These are phyloP conservation scores for Atrina japonica DNA, from an alignment of 2,888 invertebrate species.

Conservation along the genomic window DNA sequence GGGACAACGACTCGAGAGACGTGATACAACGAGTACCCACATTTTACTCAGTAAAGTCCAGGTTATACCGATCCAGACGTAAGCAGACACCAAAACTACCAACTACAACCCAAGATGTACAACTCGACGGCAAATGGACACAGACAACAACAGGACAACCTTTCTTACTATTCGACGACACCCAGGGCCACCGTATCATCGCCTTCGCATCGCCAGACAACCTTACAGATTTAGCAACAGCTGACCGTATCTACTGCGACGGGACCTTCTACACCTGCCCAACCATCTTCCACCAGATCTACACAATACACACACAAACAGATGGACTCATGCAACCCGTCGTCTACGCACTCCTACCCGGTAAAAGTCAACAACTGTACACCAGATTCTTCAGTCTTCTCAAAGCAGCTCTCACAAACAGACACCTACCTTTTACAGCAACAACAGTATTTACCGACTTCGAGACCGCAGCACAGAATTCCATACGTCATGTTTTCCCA, in stretches of 20 bases:
- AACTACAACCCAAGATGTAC: neutral
- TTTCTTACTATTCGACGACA: no score
- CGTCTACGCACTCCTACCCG: neutral
- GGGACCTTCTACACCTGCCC: no score
- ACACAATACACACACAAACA: neutral
- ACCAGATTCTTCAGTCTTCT: no score
- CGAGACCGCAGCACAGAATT: no score
- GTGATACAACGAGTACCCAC: slow-evolving; percentile 1
- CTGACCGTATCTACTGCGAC: neutral
- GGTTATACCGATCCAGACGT: neutral
- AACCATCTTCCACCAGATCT: no score
- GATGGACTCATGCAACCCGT: slow-evolving; percentile 2
- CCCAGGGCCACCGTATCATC: no score
- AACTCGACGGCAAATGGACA: neutral
- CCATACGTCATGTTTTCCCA: no score
- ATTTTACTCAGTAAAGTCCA: slow-evolving; percentile 5
- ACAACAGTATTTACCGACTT: no score
- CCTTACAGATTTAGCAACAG: neutral
- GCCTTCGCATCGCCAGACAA: neutral
- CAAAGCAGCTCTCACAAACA: no score
- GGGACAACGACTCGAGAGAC: slow-evolving; percentile 1
- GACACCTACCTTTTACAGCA: no score
- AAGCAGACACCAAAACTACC: slow-evolving; percentile 1
- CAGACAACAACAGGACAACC: neutral
- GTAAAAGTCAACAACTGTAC: neutral